Evolutionary conservation across 2,888 invertebrate genomes (phyloP), one percentile per base, ranked within the genome.

Genomic region (Melanophora roralis): DNA sequence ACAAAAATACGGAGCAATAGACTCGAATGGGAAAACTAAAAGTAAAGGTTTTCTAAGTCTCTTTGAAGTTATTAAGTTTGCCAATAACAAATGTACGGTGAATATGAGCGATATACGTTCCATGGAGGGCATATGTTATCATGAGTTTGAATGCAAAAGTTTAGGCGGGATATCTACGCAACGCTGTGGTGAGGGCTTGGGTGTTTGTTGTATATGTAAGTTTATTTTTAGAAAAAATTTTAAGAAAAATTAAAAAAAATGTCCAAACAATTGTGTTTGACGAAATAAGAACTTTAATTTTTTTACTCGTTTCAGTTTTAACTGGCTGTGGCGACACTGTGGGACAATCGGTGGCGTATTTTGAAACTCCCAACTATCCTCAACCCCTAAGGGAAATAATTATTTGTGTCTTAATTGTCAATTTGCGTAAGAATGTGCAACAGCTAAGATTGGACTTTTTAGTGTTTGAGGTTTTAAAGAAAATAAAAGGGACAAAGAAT

Each of bases 161-260:
- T 86, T 92, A 43, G 93, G 93, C 59, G 95, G 95, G 1, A 90
- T 91, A 6, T 88, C 91, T 1, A 92, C 93, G 87, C 94, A 94
- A n/a, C 87, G 91, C 0, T 95, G 95, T 88, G 95, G 94, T 14
- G 92, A 92, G 86, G 94, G 94, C 4, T 93, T 93, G 85, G 95
- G 94, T 11, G 93, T 93, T 32, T 95, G 95, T 85, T 95, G 95
- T 85, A 91, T 94, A 80, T 93, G 95, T 95, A 91, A 93, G 94
- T 86, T 14, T 21, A 7, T 8, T 27, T 21, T 49, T 11, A 4
- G 1, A 19, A 51, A 45, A 45, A 45, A 21, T 3, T 19, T 11
- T 19, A 45, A 45, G 2, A 11, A 11, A 19, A n/a, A n/a, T n/a
- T n/a, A n/a, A n/a, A n/a, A n/a, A n/a, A n/a, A n/a, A n/a, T n/a